Evolutionary conservation across 2,113 vertebrate species (phyloP).

Genomic region (Chionomys nivalis): DNA sequence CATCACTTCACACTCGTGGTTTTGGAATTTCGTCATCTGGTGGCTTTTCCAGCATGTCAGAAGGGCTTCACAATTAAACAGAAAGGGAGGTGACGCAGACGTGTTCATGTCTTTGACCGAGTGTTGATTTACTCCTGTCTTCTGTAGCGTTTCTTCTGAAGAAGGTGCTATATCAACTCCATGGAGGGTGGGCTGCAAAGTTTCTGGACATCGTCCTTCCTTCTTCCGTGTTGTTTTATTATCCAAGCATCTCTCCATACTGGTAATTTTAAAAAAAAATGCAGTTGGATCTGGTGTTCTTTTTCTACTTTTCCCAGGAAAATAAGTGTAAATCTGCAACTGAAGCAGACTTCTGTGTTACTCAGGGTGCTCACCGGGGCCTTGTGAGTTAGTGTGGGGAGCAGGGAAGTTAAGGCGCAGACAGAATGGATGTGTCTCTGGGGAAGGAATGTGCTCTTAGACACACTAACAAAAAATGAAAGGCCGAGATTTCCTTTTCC

Average conservation of each 20-base stretch:
- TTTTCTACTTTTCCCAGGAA: constrained; percentile 27
- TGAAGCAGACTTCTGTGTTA: neutral
- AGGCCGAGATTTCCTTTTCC: neutral
- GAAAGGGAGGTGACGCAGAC: too few species aligned
- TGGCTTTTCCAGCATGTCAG: neutral
- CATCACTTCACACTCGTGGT: fast-evolving
- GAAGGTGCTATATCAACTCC: neutral
- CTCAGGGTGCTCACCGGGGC: neutral
- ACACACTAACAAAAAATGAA: neutral
- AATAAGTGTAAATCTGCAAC: neutral
- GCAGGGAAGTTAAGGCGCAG: neutral
- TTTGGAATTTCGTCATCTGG: neutral
- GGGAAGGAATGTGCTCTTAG: neutral
- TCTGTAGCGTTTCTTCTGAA: neutral
- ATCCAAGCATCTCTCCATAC: neutral
- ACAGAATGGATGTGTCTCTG: neutral
- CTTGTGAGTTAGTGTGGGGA: neutral
- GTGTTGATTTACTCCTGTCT: neutral
- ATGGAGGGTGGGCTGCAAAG: neutral
- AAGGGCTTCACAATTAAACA: too few species aligned
- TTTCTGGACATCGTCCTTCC: neutral
- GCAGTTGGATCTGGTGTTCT: neutral
- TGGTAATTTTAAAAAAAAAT: neutral
- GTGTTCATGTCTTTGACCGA: neutral
- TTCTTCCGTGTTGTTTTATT: neutral